Evolutionary conservation across 2,113 vertebrate species (phyloP).

Genomic region (Saccopteryx leptura): DNA sequence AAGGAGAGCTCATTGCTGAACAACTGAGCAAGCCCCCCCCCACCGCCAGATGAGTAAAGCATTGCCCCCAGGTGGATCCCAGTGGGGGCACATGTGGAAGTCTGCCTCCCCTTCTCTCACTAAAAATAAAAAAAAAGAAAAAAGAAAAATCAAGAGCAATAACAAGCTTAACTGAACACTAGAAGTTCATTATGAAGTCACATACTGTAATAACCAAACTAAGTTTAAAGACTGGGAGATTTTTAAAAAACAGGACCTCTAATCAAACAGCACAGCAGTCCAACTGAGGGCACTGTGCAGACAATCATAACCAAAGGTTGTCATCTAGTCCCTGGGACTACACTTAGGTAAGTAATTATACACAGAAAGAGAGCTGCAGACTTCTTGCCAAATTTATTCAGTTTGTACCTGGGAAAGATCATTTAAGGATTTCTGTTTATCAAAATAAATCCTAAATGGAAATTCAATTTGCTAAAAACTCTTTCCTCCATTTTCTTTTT

Average conservation of each 20-base stretch:
- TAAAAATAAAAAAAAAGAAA: no score
- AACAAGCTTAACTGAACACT: slow-evolving; percentile 11
- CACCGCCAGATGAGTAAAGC: no score
- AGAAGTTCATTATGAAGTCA: not conserved
- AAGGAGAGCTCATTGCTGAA: no score
- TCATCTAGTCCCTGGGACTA: not conserved
- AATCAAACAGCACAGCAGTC: not conserved
- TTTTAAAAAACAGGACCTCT: not conserved
- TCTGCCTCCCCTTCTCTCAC: no score
- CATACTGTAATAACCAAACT: slow-evolving; percentile 23
- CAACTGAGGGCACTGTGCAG: not conserved
- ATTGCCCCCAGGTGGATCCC: no score
- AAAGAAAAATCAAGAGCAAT: not conserved
- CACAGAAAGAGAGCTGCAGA: not conserved
- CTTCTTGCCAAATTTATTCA: not conserved
- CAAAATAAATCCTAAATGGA: slow-evolving; percentile 32
- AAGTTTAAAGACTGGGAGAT: not conserved
- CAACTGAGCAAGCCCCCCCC: no score
- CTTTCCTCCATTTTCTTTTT: not conserved
- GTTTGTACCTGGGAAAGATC: not conserved
- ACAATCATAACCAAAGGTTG: not conserved
- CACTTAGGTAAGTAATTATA: not conserved
- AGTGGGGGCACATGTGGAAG: no score
- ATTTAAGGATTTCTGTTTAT: slow-evolving; percentile 39
- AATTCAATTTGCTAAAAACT: slow-evolving; percentile 54